phyloP scores from a whole-genome alignment of 2,113 vertebrate species.

The Lophochroa leadbeateri region DNA sequence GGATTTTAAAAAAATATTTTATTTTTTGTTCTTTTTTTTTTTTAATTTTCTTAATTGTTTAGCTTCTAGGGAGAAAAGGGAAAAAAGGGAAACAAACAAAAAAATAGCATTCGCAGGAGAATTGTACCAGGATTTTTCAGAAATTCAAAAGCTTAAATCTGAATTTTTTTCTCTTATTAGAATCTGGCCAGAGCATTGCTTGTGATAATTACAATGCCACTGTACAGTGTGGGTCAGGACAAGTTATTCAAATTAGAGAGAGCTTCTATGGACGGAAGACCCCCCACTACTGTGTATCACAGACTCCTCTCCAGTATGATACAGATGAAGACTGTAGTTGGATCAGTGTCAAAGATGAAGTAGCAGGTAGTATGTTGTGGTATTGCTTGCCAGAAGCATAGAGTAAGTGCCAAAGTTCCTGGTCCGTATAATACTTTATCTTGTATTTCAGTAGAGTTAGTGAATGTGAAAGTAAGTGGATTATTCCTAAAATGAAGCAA shows the following conservation, averaged over 20 bases:
- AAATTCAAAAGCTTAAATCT: background rate
- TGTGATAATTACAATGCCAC: constrained; percentile 84
- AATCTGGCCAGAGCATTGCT: constrained; percentile 79
- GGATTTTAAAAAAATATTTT: background rate
- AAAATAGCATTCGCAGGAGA: background rate
- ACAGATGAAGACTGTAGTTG: constrained; percentile 82
- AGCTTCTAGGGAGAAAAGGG: background rate
- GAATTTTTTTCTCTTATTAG: constrained; percentile 52
- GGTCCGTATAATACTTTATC: background rate
- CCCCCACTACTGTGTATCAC: constrained; percentile 81
- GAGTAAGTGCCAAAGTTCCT: background rate
- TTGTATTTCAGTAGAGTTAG: background rate
- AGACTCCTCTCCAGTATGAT: background rate
- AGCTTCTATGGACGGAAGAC: constrained; percentile 88
- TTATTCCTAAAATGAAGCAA: background rate
- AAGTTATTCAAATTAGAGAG: constrained; percentile 85
- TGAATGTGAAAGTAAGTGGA: background rate
- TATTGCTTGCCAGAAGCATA: background rate
- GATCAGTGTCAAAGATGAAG: constrained; percentile 80
- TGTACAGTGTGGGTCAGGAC: constrained; percentile 86
- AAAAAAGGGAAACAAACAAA: background rate
- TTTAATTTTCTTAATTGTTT: background rate
- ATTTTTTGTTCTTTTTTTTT: background rate
- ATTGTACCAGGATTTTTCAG: background rate
- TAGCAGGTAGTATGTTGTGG: constrained; percentile 79